Base-by-base conservation (phyloP, 2,888 invertebrate species). In the Limulus polyphemus region DNA sequence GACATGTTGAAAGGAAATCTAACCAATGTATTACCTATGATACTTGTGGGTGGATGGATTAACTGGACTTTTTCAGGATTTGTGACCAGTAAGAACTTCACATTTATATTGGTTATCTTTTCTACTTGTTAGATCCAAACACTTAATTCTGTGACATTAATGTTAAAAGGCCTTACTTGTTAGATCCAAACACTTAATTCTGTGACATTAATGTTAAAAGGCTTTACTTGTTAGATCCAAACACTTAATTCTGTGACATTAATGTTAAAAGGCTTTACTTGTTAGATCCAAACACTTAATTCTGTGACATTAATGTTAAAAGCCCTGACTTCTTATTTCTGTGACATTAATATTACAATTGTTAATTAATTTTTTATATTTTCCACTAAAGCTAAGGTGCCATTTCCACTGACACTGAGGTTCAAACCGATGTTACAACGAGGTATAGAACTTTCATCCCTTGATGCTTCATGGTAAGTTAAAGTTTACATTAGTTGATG, bases 61-160 rank as follows among this genome's bases (percentile, higher is more conserved):
- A 99, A 99, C 77, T 99, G 98, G 98, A 98, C 98, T 83, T 99
- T 99, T 78, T 98, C 97, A 56, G 99, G 99, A 59, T 99, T 99
- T 75, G 90, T 99, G 50, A 97, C 98, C n/a, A 98, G 88, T 85
- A 79, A 78, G 81, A 56, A 48, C 11, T 62, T 52, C 12, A 5
- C 14, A n/a, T 61, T n/a, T 63, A 5, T 12, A 14, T 58, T 12
- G n/a, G n/a, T n/a, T n/a, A n/a, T n/a, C n/a, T n/a, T n/a, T n/a
- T n/a, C n/a, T n/a, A n/a, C 10, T 48, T 10, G 17, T 12, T 61
- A 48, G 17, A 46, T 54, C 47, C 13, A 16, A 9, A 12, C 16
- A 60, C 12, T 60, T 47, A 13, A 63, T 17, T 62, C 14, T 16
- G 51, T n/a, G n/a, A 50, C 51, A 14, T n/a, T n/a, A n/a, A n/a